Conservation (phyloP, 2,888 invertebrate genomes). For the Steinernema scapterisci region DNA sequence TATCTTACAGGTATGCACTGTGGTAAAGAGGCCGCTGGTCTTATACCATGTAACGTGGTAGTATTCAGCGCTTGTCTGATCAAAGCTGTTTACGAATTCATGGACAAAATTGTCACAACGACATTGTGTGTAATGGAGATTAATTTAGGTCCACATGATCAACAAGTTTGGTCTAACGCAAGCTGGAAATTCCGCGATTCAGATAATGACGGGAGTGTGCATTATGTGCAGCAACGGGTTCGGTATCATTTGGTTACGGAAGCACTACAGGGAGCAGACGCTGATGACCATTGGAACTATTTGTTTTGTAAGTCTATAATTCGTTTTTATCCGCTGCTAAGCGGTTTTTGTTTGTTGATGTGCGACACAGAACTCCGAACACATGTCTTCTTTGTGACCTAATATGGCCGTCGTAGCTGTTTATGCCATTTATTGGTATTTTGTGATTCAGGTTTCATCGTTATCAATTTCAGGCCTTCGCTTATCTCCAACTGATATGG, state of each 20-base stretch:
- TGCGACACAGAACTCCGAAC: too few species aligned
- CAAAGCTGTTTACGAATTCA: too few species aligned
- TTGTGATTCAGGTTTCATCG: too few species aligned
- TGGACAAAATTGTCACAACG: too few species aligned
- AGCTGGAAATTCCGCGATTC: conserved; percentile 48
- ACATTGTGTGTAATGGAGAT: too few species aligned
- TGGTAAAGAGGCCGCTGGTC: too few species aligned
- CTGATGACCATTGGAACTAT: conserved; percentile 47
- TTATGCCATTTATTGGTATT: not conserved
- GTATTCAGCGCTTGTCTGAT: too few species aligned
- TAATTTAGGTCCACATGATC: conserved; percentile 53
- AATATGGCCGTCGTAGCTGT: not conserved
- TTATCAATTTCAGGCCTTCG: conserved; percentile 36
- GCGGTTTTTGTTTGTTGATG: too few species aligned
- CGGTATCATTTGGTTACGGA: conserved; percentile 53
- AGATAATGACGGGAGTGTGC: conserved; percentile 49
- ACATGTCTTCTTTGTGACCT: not conserved
- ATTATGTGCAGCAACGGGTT: conserved; percentile 57
- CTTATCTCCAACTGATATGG: conserved; percentile 32
- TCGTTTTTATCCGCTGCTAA: too few species aligned
- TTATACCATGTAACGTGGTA: too few species aligned
- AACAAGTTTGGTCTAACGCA: conserved; percentile 51
- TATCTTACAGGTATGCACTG: conserved; percentile 44
- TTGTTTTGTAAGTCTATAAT: conserved; percentile 48
- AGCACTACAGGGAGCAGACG: conserved; percentile 51